Base-by-base conservation (phyloP, 2,888 invertebrate species). In the Caenorhabditis wallacei region DNA sequence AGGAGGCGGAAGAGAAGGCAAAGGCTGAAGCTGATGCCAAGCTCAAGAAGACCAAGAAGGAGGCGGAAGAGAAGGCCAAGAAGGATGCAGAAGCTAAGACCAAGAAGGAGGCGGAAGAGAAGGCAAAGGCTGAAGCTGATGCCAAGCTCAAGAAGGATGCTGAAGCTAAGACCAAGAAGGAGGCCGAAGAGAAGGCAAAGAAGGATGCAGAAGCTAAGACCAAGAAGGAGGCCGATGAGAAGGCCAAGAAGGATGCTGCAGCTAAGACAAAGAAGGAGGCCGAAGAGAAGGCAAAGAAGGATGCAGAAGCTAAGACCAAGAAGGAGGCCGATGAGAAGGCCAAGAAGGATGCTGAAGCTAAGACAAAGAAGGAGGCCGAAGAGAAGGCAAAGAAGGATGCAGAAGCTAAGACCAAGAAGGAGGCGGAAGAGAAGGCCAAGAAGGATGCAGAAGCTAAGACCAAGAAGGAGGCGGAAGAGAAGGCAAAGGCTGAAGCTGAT, bases 211-310 rank as follows among this genome's bases (percentile, higher is more conserved):
- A 63, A 7, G 72, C 20, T 1, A 63, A 71, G 43, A 35, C 63
- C n/a, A 78, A 79, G 64, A 37, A 57, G 40, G 57, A 59, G 35
- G 80, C 63, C 5, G 83, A 74, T 2, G 78, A 72, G 7, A 40
- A 51, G 51, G 63, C 37, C 8, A 57, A 75, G 57, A 24, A 59
- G 37, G 74, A 43, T 1, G 63, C 72, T 24, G 82, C 75, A 11
- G 82, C 46, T 46, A 68, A 74, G 37, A 4, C 66, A 8, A 78
- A 78, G 48, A 76, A 76, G 70, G 59, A 54, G 0, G 26, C 64
- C 48, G 70, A 46, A 24, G 63, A 48, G 2, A 40, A 40, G 16
- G 11, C 40, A 22, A 69, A 78, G 68, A 56, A 69, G 56, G 75
- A 53, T 24, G 51, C 57, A 8, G 76, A 66, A 2, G 78, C 4